phyloP scores from a whole-genome alignment of 2,797 vertebrate species.

The Anguilla obscura region DNA sequence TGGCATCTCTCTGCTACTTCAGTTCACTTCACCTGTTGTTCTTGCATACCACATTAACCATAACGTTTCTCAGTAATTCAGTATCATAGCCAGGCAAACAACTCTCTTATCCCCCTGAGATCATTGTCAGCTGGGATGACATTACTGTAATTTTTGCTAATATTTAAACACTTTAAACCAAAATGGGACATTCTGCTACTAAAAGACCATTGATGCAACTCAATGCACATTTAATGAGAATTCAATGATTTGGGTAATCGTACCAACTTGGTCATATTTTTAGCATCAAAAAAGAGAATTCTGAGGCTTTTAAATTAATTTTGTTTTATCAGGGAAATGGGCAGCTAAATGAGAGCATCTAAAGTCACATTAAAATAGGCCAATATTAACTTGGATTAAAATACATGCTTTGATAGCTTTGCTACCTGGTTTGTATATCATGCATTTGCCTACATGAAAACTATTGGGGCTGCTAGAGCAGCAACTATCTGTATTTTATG shows the following conservation, averaged over 20 bases:
- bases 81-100: background rate
- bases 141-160: background rate
- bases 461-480: background rate
- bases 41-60: background rate
- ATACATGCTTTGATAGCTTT: background rate
- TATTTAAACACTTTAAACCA: no score
- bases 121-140: background rate
- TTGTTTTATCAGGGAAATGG: no score
- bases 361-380: no score
- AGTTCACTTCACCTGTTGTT: background rate
- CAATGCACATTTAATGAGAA: no score
- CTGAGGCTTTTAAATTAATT: no score
- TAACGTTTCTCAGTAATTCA: background rate
- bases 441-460: background rate
- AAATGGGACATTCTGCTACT: no score
- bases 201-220: no score
- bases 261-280: no score
- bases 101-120: background rate
- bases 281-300: no score
- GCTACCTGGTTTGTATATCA: background rate
- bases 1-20: background rate
- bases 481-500: background rate
- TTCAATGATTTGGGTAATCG: no score
- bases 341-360: no score
- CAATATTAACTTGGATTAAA: background rate